Evolutionary conservation across 1,140 invertebrate species (phyloP).

Genomic region (Drosophila cardini): DNA sequence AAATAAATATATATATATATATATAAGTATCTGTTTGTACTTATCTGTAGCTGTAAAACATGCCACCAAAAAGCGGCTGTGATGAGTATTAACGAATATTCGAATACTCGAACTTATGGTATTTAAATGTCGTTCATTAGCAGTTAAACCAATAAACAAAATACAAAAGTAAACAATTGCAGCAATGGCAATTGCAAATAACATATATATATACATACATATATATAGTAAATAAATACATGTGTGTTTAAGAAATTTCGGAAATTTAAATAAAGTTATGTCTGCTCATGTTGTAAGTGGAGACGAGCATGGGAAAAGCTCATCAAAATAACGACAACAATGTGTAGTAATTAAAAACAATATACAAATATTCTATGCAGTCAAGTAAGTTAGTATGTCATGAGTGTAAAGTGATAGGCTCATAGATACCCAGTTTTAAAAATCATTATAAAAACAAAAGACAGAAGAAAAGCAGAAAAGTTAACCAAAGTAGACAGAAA

Average conservation of each 20-base stretch:
- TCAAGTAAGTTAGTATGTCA: background rate
- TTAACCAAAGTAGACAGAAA: no score
- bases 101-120: slow-evolving; percentile 17
- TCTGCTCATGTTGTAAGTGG: slow-evolving; percentile 1
- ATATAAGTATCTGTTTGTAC: slow-evolving; percentile 1
- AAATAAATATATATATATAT: slow-evolving; percentile 15
- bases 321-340: background rate
- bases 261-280: slow-evolving; percentile 3
- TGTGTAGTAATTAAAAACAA: background rate
- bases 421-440: no score
- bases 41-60: slow-evolving; percentile 18
- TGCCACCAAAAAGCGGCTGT: slow-evolving; percentile 24
- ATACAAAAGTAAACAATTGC: slow-evolving; percentile 41
- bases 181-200: slow-evolving; percentile 18
- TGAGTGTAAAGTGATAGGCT: background rate
- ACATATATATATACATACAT: slow-evolving; percentile 2
- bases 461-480: no score
- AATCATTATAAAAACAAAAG: no score
- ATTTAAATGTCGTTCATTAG: slow-evolving; percentile 62
- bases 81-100: slow-evolving; percentile 16
- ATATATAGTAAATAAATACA: slow-evolving; percentile 6
- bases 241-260: slow-evolving; percentile 2
- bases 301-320: slow-evolving; percentile 17
- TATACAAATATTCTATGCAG: background rate
- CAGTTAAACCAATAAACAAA: slow-evolving; percentile 49